Evolutionary conservation across 92 coral and sea anemone genomes (phyloP).

Genomic region (Parazoanthus atlanticus): DNA sequence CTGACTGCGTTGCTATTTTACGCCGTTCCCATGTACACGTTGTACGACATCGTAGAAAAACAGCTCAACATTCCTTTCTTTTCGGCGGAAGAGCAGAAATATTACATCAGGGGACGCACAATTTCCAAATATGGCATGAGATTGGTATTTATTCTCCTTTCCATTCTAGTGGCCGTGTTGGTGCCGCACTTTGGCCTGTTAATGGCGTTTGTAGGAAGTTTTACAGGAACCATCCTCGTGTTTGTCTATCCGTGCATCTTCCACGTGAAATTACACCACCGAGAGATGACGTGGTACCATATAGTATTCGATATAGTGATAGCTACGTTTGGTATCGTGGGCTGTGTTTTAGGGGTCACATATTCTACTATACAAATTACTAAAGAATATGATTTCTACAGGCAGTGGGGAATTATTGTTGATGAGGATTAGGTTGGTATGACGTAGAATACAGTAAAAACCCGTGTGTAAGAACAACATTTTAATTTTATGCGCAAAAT

Average conservation of each 20-base stretch:
- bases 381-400: slow-evolving; percentile 84
- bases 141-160: slow-evolving; percentile 70
- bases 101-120: slow-evolving; percentile 57
- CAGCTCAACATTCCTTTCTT: slow-evolving; percentile 83
- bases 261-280: slow-evolving; percentile 80
- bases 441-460: neutral
- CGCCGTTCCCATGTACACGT: slow-evolving; percentile 89
- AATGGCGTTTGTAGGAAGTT: slow-evolving; percentile 92
- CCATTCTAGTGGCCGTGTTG: slow-evolving; percentile 86
- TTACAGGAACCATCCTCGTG: slow-evolving; percentile 86
- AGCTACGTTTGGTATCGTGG: slow-evolving; percentile 71
- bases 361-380: slow-evolving; percentile 85
- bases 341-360: slow-evolving; percentile 75
- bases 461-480: too few species aligned
- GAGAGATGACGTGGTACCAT: slow-evolving; percentile 79
- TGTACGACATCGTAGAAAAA: slow-evolving; percentile 85
- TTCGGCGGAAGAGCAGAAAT: slow-evolving; percentile 69
- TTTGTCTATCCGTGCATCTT: slow-evolving; percentile 86
- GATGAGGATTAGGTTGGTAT: slow-evolving; percentile 57
- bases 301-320: slow-evolving; percentile 65
- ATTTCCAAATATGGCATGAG: slow-evolving; percentile 75
- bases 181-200: slow-evolving; percentile 90
- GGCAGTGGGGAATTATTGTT: slow-evolving; percentile 91
- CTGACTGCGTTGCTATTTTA: slow-evolving; percentile 82
- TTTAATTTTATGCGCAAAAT: too few species aligned